Base-by-base conservation (phyloP, 2,888 invertebrate species). In the Brenthis ino region DNA sequence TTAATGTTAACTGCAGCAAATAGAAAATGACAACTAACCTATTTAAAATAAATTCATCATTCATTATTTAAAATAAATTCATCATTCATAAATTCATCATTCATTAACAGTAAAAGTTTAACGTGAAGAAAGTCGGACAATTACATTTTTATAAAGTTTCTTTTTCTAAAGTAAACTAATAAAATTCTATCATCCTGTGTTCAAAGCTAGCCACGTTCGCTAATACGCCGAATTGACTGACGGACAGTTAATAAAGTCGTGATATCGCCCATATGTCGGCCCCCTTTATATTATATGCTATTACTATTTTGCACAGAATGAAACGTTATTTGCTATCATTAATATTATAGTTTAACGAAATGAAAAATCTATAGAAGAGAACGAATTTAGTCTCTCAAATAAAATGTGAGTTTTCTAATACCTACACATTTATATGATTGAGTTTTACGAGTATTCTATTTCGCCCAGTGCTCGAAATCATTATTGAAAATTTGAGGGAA, bases 211-310 rank as follows among this genome's bases (percentile, higher is more conserved):
- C 83, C 82, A 78, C 79, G 80, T 75, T 77, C 76, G 83, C 85
- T 91, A 89, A 91, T 91, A 87, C 90, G 83, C 79, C 82, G 84
- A 82, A 88, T 86, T 91, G 90, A 91, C 87, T 89, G 91, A 89
- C 91, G 89, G 91, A 79, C 79, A 80, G 89, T 91, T 91, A 89
- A 93, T 93, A 91, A 90, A 85, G 82, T 85, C 77, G 82, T 87
- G 88, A 91, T 86, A 83, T 85, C 77, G 72, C 80, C 88, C 92
- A 92, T 92, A 93, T 93, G 92, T 82, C 83, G 80, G 78, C 86
- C 80, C 89, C 90, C 88, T 84, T 83, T 76, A 71, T 70, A 70
- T 57, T 66, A 16, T 69, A 63, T 60, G 71, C 70, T 75, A 76
- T 70, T 76, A 77, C 75, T 80, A 79, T 76, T 76, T 75, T 74